These are phyloP conservation scores for Anastrepha obliqua DNA, from an alignment of 1,140 invertebrate species.

Conservation along the genomic window DNA sequence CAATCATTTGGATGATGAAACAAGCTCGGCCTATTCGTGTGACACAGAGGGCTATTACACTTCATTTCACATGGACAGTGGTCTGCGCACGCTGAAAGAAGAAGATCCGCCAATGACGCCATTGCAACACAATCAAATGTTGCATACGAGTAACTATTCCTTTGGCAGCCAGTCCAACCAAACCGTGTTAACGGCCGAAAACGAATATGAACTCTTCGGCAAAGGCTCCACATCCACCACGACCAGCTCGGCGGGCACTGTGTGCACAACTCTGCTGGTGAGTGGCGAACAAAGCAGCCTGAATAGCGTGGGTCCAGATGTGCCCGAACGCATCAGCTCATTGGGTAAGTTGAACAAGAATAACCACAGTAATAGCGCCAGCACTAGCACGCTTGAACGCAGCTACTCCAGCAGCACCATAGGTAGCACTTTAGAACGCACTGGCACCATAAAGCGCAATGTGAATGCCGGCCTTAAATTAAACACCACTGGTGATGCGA, in stretches of 20 bases:
- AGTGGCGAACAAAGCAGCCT: slow-evolving; percentile 58
- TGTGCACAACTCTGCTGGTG: slow-evolving; percentile 84
- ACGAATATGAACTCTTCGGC: slow-evolving; percentile 92
- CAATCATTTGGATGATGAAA: slow-evolving; percentile 86
- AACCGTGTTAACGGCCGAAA: slow-evolving; percentile 82
- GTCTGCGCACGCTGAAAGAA: slow-evolving; percentile 88
- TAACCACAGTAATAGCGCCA: slow-evolving; percentile 63
- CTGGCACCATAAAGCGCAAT: slow-evolving; percentile 77
- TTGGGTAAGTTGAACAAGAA: slow-evolving; percentile 76
- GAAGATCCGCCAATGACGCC: slow-evolving; percentile 84
- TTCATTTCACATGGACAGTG: slow-evolving; percentile 96
- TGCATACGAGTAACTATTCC: slow-evolving; percentile 77
- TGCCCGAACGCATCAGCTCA: slow-evolving; percentile 85
- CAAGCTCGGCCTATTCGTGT: slow-evolving; percentile 94
- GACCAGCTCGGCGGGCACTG: slow-evolving; percentile 91
- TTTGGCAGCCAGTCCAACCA: slow-evolving; percentile 76
- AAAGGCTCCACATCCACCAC: slow-evolving; percentile 92
- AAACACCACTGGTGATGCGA: slow-evolving; percentile 48
- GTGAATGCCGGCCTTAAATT: slow-evolving; percentile 63
- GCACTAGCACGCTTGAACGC: slow-evolving; percentile 77
- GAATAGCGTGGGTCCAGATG: slow-evolving; percentile 77
- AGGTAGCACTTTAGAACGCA: slow-evolving; percentile 76
- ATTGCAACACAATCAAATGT: slow-evolving; percentile 78
- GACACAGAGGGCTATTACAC: slow-evolving; percentile 98
- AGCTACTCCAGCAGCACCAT: slow-evolving; percentile 77